Conservation (phyloP, 2,113 vertebrate genomes). For the Aleadryas rufinucha region DNA sequence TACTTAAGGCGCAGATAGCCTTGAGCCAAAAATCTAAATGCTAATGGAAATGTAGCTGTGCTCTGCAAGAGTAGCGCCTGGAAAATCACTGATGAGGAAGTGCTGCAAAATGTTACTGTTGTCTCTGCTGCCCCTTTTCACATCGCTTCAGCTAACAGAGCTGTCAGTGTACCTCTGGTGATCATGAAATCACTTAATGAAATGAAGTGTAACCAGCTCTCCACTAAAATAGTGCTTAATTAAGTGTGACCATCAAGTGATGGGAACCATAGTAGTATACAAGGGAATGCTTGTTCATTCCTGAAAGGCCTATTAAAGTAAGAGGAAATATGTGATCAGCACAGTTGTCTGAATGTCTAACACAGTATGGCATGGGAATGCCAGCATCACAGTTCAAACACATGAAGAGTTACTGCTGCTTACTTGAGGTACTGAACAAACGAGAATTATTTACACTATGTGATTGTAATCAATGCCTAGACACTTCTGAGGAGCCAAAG, state of each 20-base stretch:
- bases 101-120: conserved; percentile 33
- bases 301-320: conserved; percentile 56
- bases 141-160: conserved; percentile 33
- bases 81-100: conserved; percentile 18
- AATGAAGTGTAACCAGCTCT: conserved; percentile 62
- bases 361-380: neutral
- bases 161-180: conserved; percentile 54
- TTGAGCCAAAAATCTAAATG: neutral
- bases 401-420: neutral
- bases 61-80: neutral
- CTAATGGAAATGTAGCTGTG: neutral
- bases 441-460: neutral
- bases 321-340: conserved; percentile 50
- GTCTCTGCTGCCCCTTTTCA: conserved; percentile 16
- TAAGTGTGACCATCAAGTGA: conserved; percentile 62
- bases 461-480: neutral
- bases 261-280: conserved; percentile 38
- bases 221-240: conserved; percentile 43
- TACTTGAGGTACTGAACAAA: neutral
- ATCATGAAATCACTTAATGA: conserved; percentile 61
- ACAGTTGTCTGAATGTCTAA: conserved; percentile 50
- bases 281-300: conserved; percentile 62
- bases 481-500: neutral
- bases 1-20: neutral
- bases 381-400: conserved; percentile 1